Evolutionary conservation across 1,140 invertebrate species (phyloP), one percentile per base, ranked within the genome.

Genomic region (Centruroides vittatus): DNA sequence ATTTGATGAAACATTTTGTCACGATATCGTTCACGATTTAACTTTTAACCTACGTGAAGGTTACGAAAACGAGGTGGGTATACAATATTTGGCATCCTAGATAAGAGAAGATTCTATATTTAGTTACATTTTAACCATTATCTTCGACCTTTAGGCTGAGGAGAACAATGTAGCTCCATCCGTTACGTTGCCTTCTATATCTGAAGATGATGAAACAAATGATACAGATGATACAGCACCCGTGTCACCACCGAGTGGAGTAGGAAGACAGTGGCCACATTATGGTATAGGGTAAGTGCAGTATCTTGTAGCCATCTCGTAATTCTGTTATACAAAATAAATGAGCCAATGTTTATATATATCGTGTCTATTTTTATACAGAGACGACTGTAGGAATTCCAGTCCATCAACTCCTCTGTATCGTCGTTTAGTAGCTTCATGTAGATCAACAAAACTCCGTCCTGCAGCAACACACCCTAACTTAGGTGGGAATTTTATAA

Each of bases 21-120:
- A 91, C 63, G 93, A 96, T 70, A 93, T 97, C 67, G 88, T 92
- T 68, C 93, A 96, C 71, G 93, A 97, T 74, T 79, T 97, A 52
- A 95, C 93, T 0, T 95, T 91, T 74, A 98, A 97, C 74, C 78
- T 98, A 34, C 78, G 93, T 35, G 93, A 97, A 74, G 91, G 91
- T 1, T 93, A 91, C 69, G 88, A 91, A 70, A 86, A 83, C 48
- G 88, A 90, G 51, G 61, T 64, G 9, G 47, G 35, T 49, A 12
- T 12, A 61, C 9, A 61, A 11, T 34, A 60, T 12, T 12, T 23
- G 23, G 23, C 23, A 23, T 23, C 2, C 23, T 23, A 23, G 23
- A 23, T 23, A 23, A 23, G 23, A 23, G 0, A 23, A 23, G 23
- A 23, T 23, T 23, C 23, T 23, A 23, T 41, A 6, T 41, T 41